Evolutionary conservation across 2,888 invertebrate species (phyloP).

Genomic region (Bursaphelenchus okinawaensis): DNA sequence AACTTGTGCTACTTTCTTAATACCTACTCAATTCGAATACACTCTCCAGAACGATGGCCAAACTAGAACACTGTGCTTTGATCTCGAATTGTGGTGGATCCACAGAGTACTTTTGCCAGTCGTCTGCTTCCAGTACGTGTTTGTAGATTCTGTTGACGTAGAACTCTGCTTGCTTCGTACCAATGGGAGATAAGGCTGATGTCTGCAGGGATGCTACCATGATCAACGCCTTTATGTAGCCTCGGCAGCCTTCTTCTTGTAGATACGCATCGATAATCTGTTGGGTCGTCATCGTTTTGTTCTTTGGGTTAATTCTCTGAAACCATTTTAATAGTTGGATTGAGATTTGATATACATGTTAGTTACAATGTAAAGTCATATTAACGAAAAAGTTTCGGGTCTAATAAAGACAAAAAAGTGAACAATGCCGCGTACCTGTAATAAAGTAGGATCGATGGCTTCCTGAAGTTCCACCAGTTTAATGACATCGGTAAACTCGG

Average conservation of each 20-base stretch:
- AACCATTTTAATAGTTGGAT: no score
- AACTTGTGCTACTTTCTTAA: no score
- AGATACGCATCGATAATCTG: conserved; percentile 21
- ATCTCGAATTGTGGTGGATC: not conserved
- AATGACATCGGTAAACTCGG: conserved; percentile 27
- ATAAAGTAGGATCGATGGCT: conserved; percentile 2
- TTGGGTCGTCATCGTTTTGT: conserved; percentile 12
- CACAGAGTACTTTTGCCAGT: conserved; percentile 4
- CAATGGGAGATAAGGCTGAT: not conserved
- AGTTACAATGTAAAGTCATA: not conserved
- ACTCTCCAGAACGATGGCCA: not conserved
- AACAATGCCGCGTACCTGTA: not conserved
- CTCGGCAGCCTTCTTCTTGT: conserved; percentile 6
- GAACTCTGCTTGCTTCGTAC: not conserved
- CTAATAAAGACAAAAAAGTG: no score
- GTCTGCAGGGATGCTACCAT: conserved; percentile 13
- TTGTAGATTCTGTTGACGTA: not conserved
- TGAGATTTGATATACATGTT: no score
- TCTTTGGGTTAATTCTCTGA: conserved; percentile 17
- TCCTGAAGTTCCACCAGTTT: conserved; percentile 20
- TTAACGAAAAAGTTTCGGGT: no score
- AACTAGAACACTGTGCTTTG: not conserved
- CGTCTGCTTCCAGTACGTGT: not conserved
- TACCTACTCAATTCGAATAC: conserved; percentile 6
- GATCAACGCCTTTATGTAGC: conserved; percentile 16